These are phyloP conservation scores for Drosophila tropicalis DNA, from an alignment of 1,140 invertebrate genomes.

Conservation along the genomic window DNA sequence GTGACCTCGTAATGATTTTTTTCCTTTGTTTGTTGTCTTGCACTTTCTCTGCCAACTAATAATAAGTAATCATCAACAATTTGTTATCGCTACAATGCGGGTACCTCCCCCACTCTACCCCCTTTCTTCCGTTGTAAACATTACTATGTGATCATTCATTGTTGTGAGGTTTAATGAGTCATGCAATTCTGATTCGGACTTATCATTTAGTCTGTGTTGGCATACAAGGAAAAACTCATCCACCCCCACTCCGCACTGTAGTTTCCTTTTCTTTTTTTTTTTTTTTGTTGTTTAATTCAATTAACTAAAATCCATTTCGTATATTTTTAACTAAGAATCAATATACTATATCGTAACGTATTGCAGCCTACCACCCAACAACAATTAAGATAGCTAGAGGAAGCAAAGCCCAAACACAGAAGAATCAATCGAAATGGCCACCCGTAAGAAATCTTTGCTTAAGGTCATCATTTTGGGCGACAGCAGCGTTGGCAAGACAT, in stretches of 20 bases:
- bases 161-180: slow-evolving; percentile 50
- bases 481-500: slow-evolving; percentile 99
- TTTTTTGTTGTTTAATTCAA: slow-evolving; percentile 48
- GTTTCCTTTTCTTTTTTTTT: not conserved
- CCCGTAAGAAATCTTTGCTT: slow-evolving; percentile 96
- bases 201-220: slow-evolving; percentile 37
- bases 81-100: slow-evolving; percentile 62
- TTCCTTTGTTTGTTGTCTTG: slow-evolving; percentile 44
- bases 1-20: slow-evolving; percentile 34
- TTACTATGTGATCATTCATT: slow-evolving; percentile 52
- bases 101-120: not conserved
- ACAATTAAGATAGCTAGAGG: slow-evolving; percentile 15
- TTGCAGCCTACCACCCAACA: slow-evolving; percentile 42
- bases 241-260: not conserved
- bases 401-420: slow-evolving; percentile 29
- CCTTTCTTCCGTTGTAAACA: slow-evolving; percentile 8
- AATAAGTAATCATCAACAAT: slow-evolving; percentile 34
- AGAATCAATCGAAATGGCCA: slow-evolving; percentile 88
- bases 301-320: slow-evolving; percentile 32
- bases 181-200: slow-evolving; percentile 38
- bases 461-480: slow-evolving; percentile 99
- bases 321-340: slow-evolving; percentile 58
- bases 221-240: not conserved
- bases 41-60: slow-evolving; percentile 63
- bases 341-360: slow-evolving; percentile 31